Evolutionary conservation across 2,888 invertebrate genomes (phyloP).

Genomic region (Polymixis flavicincta): DNA sequence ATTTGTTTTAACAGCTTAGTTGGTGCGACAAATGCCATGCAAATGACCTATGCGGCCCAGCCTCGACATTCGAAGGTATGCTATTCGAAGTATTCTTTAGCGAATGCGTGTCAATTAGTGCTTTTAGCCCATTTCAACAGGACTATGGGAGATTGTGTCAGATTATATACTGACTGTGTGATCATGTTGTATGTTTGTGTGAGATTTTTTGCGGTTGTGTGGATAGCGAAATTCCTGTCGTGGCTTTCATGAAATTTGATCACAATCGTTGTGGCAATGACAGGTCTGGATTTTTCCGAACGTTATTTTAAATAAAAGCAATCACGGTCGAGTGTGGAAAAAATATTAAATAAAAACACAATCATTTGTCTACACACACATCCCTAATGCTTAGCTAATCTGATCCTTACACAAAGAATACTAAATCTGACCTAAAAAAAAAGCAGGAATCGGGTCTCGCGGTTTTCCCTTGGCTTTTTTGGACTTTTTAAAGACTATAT

Average conservation of each 20-base stretch:
- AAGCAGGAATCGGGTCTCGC: too few species aligned
- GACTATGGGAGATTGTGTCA: constrained; percentile 29
- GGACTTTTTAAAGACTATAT: too few species aligned
- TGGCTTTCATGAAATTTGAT: background rate
- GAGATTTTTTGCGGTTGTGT: background rate
- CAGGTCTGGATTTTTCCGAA: background rate
- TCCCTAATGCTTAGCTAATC: too few species aligned
- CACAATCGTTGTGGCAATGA: background rate
- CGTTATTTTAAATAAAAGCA: background rate
- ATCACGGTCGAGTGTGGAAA: background rate
- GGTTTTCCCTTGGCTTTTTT: too few species aligned
- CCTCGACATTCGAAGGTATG: constrained; percentile 45
- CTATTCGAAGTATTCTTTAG: constrained; percentile 39
- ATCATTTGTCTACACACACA: too few species aligned
- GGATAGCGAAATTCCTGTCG: background rate
- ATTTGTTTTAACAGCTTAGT: constrained; percentile 53
- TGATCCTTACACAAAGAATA: too few species aligned
- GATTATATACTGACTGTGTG: constrained; percentile 11
- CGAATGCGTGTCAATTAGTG: constrained; percentile 55
- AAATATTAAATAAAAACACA: too few species aligned
- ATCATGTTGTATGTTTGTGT: background rate
- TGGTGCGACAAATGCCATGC: constrained; percentile 60
- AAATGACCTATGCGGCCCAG: constrained; percentile 54
- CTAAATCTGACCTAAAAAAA: too few species aligned
- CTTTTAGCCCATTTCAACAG: constrained; percentile 46